phyloP scores from a whole-genome alignment of 2,888 invertebrate genomes.

The Bellardia bayeri region DNA sequence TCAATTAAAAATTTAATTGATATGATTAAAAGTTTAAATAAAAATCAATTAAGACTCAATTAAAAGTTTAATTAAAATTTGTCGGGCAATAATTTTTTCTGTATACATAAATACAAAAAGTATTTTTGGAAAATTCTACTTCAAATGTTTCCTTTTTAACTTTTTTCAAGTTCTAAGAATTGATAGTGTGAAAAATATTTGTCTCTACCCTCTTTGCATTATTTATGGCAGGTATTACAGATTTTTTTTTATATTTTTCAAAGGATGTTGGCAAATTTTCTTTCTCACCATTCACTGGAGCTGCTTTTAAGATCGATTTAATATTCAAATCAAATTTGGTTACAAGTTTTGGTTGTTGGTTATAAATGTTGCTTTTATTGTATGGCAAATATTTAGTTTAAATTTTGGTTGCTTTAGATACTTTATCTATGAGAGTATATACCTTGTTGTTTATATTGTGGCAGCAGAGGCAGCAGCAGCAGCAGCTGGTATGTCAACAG shows the following conservation, averaged over 20 bases:
- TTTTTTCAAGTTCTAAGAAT: neutral
- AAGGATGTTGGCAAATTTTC: neutral
- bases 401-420: slow-evolving; percentile 38
- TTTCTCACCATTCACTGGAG: neutral
- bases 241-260: neutral
- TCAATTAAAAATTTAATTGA: too few species aligned
- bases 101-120: too few species aligned
- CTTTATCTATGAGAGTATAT: slow-evolving; percentile 18
- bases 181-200: too few species aligned
- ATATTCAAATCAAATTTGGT: slow-evolving; percentile 82
- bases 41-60: too few species aligned
- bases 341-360: slow-evolving; percentile 61
- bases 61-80: too few species aligned
- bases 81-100: too few species aligned
- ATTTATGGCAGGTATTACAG: neutral
- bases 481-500: slow-evolving; percentile 23
- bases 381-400: slow-evolving; percentile 52
- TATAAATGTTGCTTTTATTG: slow-evolving; percentile 13
- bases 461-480: neutral
- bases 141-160: neutral
- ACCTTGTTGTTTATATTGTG: slow-evolving; percentile 28
- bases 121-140: too few species aligned
- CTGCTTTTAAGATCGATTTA: slow-evolving; percentile 75
- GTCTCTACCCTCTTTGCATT: too few species aligned
- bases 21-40: too few species aligned